These are phyloP conservation scores for Andrena hattorfiana DNA, from an alignment of 2,888 invertebrate genomes.

Conservation along the genomic window DNA sequence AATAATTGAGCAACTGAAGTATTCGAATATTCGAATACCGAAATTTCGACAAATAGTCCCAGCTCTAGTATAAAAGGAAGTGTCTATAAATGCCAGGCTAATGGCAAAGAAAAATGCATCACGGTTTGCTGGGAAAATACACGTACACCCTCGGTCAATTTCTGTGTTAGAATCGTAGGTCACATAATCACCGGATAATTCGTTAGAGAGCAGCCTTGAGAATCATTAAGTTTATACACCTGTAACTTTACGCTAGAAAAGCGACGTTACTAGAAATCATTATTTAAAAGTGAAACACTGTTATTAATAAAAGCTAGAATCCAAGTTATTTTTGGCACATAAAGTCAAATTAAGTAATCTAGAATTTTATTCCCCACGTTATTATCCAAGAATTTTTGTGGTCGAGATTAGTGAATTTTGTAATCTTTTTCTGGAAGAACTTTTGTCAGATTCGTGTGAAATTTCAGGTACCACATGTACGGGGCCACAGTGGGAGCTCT, in stretches of 20 bases:
- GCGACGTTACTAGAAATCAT: too few relatives aligned
- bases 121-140: background rate
- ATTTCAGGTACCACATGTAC: slow-evolving; percentile 93
- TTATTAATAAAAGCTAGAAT: too few relatives aligned
- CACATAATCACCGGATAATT: slow-evolving; percentile 11
- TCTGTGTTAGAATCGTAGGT: slow-evolving; percentile 1
- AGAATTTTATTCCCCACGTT: background rate
- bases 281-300: too few relatives aligned
- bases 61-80: background rate
- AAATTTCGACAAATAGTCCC: too few relatives aligned
- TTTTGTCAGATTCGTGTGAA: background rate
- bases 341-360: too few relatives aligned
- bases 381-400: too few relatives aligned
- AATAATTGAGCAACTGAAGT: too few relatives aligned
- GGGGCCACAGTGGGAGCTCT: slow-evolving; percentile 88
- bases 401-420: too few relatives aligned
- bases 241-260: background rate
- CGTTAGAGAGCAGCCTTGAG: background rate
- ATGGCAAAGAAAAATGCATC: slow-evolving; percentile 6
- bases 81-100: slow-evolving; percentile 6
- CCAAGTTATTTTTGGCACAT: too few relatives aligned
- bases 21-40: too few relatives aligned
- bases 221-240: background rate
- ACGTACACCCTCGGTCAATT: slow-evolving; percentile 4
- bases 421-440: too few relatives aligned